Base-by-base conservation (phyloP, 1,140 invertebrate species). In the Caenorhabditis briggsae region DNA sequence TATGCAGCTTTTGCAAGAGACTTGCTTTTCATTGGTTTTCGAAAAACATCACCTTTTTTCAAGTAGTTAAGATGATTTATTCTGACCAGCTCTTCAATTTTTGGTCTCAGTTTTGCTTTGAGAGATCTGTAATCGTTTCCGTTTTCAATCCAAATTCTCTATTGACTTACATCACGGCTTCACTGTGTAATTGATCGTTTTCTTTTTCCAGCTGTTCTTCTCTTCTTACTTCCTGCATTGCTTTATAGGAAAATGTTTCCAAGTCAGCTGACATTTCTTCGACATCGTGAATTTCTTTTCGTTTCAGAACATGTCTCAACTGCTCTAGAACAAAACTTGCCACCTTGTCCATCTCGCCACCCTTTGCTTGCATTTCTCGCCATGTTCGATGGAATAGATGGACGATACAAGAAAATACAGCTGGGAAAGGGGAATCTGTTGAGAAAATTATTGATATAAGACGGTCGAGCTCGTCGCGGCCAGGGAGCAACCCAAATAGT, bases 191-290 rank as follows among this genome's bases (percentile, higher is more conserved):
- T 82, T 90, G 90, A 2, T 82, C 58, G 50, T 90, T 90, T 56
- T 90, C 89, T 43, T 86, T 84, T 78, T 89, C 89, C n/a, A 84
- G 41, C 48, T 88, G 82, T 84, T 90, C 90, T 25, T 82, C 23
- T 74, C 90, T 84, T 90, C 89, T 90, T 6, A 90, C 53, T 82
- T 90, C 89, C 84, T 90, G 90, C 88, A 90, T 91, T 55, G 89
- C 85, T 25, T 86, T 89, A 84, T 91, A 90, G 20, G 89, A 86
- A 33, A 89, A 88, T 16, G 90, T 86, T 56, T 84, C 41, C 86
- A 89, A 55, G 74, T 61, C 58, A 59, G 85, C 74, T 41, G 91
- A 88, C 33, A 90, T 55, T 25, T 58, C 65, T 46, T 89, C 88
- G 25, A 91, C 83, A 56, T 86, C 46, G 11, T 50, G 55, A 20